A percentile compares a stretch with the other conserved stretches of the same genome.
Evolutionary conservation across 2,113 vertebrate genomes (phyloP).

Genomic region (Chionodraco myersi): DNA sequence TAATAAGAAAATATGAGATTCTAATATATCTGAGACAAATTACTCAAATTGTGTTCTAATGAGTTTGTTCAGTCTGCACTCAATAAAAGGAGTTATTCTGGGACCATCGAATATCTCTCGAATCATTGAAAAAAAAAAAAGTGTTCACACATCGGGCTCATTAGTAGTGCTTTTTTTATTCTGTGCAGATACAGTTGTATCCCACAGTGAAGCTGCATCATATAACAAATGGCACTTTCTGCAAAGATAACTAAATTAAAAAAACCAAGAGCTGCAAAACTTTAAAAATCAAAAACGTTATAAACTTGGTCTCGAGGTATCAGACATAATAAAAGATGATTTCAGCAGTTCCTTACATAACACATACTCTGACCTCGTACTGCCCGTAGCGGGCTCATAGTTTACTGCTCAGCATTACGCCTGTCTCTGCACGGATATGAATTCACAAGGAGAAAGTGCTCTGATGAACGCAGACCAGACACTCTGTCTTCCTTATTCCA

Average conservation of each 20-base stretch:
- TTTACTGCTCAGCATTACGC: slow-evolving; percentile 9
- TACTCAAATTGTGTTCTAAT: slow-evolving; percentile 76
- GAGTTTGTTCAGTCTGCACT: slow-evolving; percentile 83
- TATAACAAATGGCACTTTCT: slow-evolving; percentile 54
- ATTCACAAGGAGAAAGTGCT: slow-evolving; percentile 13
- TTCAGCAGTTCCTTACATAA: slow-evolving; percentile 40
- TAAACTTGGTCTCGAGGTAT: slow-evolving; percentile 21
- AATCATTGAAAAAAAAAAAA: slow-evolving; percentile 11
- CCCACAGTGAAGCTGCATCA: slow-evolving; percentile 48
- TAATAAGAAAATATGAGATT: slow-evolving; percentile 38
- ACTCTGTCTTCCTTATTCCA: slow-evolving; percentile 18
- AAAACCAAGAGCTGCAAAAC: slow-evolving; percentile 45
- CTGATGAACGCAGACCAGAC: slow-evolving; percentile 58
- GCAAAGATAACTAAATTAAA: slow-evolving; percentile 16
- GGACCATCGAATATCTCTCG: slow-evolving; percentile 75
- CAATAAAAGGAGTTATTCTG: slow-evolving; percentile 86
- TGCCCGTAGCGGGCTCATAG: slow-evolving; percentile 2
- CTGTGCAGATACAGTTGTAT: slow-evolving; percentile 43
- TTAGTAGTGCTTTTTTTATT: slow-evolving; percentile 35
- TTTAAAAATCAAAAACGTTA: slow-evolving; percentile 22
- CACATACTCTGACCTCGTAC: slow-evolving; percentile 15
- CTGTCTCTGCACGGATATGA: slow-evolving; percentile 47
- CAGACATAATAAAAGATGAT: slow-evolving; percentile 21
- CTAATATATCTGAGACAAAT: slow-evolving; percentile 25
- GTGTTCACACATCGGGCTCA: not conserved